Base-by-base conservation (phyloP, 2,797 vertebrate species). In the Myoxocephalus aenaeus region DNA sequence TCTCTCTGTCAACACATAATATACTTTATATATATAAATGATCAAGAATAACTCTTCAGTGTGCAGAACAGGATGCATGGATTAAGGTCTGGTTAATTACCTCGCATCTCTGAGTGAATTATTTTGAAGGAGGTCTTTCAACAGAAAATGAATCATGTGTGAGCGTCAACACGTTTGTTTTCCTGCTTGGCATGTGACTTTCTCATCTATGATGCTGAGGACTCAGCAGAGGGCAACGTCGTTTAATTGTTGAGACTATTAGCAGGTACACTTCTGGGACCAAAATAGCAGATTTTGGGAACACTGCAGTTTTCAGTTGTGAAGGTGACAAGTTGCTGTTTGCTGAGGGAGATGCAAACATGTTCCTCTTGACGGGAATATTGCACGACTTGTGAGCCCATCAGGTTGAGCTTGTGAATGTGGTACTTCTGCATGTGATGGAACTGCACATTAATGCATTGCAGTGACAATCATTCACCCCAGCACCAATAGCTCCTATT, bases 201-300 rank as follows among this genome's bases (percentile, higher is more conserved):
- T 80, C 46, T 80, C 79, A 66, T 77, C 36, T 62, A 12, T 78
- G 75, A 83, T 70, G 58, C 59, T 25, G 34, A 83, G 56, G 40
- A 56, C 34, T 36, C 65, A 18, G 57, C 42, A 2, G 46, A 75
- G 74, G 61, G 69, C 38, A 84, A 70, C 84, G 66, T 73, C 82
- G 75, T 85, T 82, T 90, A 82, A 90, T 86, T 86, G 75, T 86
- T 82, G 61, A 64, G 74, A 76, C 54, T 84, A 44, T 85, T 84
- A 87, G n/a, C 77, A 86, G 78, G 63, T 78, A 76, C 77, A 71
- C 25, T 36, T 64, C 25, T 18, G 59, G 29, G 56, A 51, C 64
- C 38, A 67, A 79, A 86, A 87, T 80, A 85, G 50, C 63, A 67
- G 48, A 82, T 85, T 32, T 74, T n/a, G 83, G 27, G 70, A 70